These are phyloP conservation scores for Labeo rohita DNA, from an alignment of 2,113 vertebrate species.

Conservation along the genomic window DNA sequence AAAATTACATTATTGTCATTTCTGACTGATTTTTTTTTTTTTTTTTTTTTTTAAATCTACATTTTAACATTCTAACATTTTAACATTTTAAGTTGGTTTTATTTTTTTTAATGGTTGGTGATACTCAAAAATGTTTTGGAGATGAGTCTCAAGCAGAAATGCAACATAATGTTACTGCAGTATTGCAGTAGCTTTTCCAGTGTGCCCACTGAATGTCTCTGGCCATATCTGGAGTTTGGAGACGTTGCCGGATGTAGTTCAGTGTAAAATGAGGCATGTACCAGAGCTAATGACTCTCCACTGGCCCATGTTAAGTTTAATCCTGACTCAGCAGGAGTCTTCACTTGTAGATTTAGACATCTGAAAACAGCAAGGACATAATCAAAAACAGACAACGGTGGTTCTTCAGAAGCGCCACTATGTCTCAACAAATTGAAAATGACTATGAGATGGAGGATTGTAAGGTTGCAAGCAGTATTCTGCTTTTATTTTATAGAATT, in stretches of 20 bases:
- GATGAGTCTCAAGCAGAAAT: neutral
- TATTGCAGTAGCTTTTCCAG: neutral
- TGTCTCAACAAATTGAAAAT: neutral
- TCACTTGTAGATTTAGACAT: conserved; percentile 1
- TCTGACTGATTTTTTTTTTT: neutral
- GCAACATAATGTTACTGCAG: neutral
- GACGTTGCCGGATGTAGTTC: neutral
- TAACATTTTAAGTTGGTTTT: neutral
- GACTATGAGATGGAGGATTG: neutral
- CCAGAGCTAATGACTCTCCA: neutral
- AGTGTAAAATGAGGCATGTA: neutral
- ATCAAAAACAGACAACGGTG: neutral
- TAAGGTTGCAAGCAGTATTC: neutral
- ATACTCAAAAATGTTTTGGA: neutral
- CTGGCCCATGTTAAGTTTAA: neutral
- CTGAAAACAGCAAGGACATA: conserved; percentile 1
- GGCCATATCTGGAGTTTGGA: neutral
- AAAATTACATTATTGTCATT: neutral
- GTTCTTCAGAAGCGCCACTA: neutral
- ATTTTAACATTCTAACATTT: neutral
- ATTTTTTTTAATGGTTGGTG: neutral
- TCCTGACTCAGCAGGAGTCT: conserved; percentile 1
- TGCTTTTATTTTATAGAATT: neutral
- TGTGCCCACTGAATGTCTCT: neutral
- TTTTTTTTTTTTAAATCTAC: neutral